Evolutionary conservation across 2,797 vertebrate genomes (phyloP), one percentile per base, ranked within the genome.

Genomic region (Telmatherina bonti): DNA sequence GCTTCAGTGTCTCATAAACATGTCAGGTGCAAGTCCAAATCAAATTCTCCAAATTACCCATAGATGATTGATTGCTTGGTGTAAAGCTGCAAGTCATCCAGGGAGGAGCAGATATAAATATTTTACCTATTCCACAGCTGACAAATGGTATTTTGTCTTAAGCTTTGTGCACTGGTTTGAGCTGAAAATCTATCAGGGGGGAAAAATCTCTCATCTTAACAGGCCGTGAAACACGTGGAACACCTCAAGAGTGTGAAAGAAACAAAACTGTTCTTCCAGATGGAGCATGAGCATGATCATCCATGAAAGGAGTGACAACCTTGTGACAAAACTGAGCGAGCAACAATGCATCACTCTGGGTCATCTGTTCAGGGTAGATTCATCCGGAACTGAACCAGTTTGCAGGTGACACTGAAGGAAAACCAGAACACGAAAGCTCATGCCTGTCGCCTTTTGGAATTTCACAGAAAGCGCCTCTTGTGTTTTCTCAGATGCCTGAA

Each of bases 401-500:
- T n/a, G 0, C 74, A 78, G 68, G 78, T 81, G 82, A 76, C 76
- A 24, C 27, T 0, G 41, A 52, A 69, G 61, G 57, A 61, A 67
- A 70, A 65, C 41, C 24, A 45, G 70, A 79, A 62, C 74, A 58
- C 26, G 29, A 62, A 59, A 43, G 30, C 57, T 18, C 62, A 29
- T 55, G 77, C 55, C 67, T 76, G 71, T 70, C 41, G 27, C 66
- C 74, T 82, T 81, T 78, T 3, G 61, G 74, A 83, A 80, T 83
- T 78, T 84, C 80, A 79, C 75, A n/a, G 9, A 76, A 70, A 26
- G 9, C 24, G 52, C 33, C 72, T 70, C 77, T 35, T 15, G 83
- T 87, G 82, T 91, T 91, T 88, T 82, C 75, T 84, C 85, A 88
- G 76, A 91, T 87, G 88, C 78, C 87, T 91, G 89, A 79, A 88